Conservation (phyloP, 2,888 invertebrate species). For the Abscondita cerata region DNA sequence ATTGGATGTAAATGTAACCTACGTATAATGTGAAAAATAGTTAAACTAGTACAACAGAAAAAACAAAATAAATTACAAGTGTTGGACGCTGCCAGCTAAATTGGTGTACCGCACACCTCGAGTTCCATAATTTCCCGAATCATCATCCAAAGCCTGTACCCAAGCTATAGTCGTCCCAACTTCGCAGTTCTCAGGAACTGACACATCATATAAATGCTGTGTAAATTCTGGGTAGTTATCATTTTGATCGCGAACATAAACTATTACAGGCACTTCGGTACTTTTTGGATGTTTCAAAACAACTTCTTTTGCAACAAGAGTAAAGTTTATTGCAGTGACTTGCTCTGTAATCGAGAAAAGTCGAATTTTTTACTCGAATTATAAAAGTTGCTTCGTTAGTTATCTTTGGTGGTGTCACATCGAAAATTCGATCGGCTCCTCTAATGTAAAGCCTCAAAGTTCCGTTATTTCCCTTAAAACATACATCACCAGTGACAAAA, state of each 20-base stretch:
- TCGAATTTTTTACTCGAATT: constrained; percentile 83
- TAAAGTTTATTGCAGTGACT: constrained; percentile 80
- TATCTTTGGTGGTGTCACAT: constrained; percentile 84
- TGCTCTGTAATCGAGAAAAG: constrained; percentile 85
- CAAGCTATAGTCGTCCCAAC: constrained; percentile 82
- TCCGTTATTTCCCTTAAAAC: constrained; percentile 83
- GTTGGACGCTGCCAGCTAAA: constrained; percentile 86
- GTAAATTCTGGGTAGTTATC: constrained; percentile 93
- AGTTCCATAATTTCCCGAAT: constrained; percentile 87
- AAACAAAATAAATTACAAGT: constrained; percentile 77
- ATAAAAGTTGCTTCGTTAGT: constrained; percentile 92
- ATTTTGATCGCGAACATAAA: constrained; percentile 86
- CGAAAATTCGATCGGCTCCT: constrained; percentile 82
- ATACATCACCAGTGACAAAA: neutral
- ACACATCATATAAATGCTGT: constrained; percentile 73
- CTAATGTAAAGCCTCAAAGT: constrained; percentile 84
- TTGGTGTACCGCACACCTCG: constrained; percentile 87
- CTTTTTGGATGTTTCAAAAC: constrained; percentile 75
- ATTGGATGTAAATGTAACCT: constrained; percentile 81
- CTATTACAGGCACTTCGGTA: constrained; percentile 81
- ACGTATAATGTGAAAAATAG: too few relatives aligned
- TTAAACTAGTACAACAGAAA: too few relatives aligned
- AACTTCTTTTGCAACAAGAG: constrained; percentile 83
- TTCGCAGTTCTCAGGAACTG: constrained; percentile 82
- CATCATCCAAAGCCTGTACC: constrained; percentile 85